Evolutionary conservation across 2,113 vertebrate genomes (phyloP), one percentile per base, ranked within the genome.

Genomic region (Argyrosomus japonicus): DNA sequence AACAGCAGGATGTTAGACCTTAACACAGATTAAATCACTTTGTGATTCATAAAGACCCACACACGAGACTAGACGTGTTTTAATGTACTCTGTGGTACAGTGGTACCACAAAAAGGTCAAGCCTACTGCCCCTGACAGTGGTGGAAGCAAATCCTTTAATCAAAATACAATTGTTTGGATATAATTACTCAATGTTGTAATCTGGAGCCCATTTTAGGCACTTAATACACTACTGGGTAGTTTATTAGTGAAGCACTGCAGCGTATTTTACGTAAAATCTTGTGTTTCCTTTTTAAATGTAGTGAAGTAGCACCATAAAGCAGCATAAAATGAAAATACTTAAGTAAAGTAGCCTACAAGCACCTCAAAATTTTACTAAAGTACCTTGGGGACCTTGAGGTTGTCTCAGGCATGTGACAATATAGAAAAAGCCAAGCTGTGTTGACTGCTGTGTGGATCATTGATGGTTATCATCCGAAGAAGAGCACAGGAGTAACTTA

Each of bases 21-120:
- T 51, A 70, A 65, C 27, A 36, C 29, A 51, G 40, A 80, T 88
- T 87, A 73, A 45, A 85, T 89, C 73, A 32, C 25, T 23, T 9
- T 48, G 25, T 68, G 51, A 72, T 68, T 75, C 71, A 77, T 36
- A n/a, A 69, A 75, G 29, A 32, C 32, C 43, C 77, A 47, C 45
- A 51, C 47, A 58, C 12, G 43, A 64, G 32, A 57, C 36, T 36
- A 65, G 12, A 13, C 51, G 1, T 32, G 17, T 63, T 45, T 69
- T 9, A 40, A 47, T 64, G 12, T 23, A 29, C 1, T 19, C 27
- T 53, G 48, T 68, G 43, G 2, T 27, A 14, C 56, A 67, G 2
- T 40, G n/a, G 12, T 36, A 23, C 36, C 53, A 68, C n/a, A 60
- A 21, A 80, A 84, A 91, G 70, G 77, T 65, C 17, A 77, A 77